Base-by-base conservation (phyloP, 2,797 vertebrate genomes). In the Scolopax rusticola region DNA sequence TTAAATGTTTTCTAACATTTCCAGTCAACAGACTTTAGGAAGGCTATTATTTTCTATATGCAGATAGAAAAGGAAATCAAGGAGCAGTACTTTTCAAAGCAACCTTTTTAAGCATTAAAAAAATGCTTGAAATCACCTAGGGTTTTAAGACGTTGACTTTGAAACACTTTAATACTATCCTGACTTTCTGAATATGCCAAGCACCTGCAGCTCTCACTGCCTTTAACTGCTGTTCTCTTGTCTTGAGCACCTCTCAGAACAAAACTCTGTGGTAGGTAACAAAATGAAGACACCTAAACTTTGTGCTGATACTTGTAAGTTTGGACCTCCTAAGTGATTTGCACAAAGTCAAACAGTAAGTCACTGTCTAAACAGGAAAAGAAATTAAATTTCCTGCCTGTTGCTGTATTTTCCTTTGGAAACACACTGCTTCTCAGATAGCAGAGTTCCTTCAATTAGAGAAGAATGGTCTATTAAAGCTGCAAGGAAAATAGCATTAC, bases 231-330 rank as follows among this genome's bases (percentile, higher is more conserved):
- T 73, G 20, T 84, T 84, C 19, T 81, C 41, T 76, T 76, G 11
- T 48, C 15, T 48, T 33, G 47, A 67, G 32, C 0, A 0, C 30
- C 23, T 77, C 70, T 89, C 56, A 67, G 63, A 93, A 82, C 25
- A 90, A 94, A 87, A 64, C 15, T 65, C 63, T 1, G 2, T 10
- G 20, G 43, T 43, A 89, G 40, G 56, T 53, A 63, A 79, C 32
- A 87, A 89, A 96, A 85, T 30, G 28, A 89, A 87, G 81, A 83
- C 63, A 82, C 10, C 27, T 20, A 87, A 85, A 92, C 36, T 90
- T 87, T 17, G 33, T 60, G 13, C 56, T 90, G 13, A 33, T 45
- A 8, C 36, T 77, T 48, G 36, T 70, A 87, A 89, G 85, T 87
- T 69, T 89, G 86, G 57, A 63, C 23, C 14, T 94, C 32, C 73